Conservation (phyloP, 2,797 vertebrate genomes). For the Brachyrhaphis roseni region DNA sequence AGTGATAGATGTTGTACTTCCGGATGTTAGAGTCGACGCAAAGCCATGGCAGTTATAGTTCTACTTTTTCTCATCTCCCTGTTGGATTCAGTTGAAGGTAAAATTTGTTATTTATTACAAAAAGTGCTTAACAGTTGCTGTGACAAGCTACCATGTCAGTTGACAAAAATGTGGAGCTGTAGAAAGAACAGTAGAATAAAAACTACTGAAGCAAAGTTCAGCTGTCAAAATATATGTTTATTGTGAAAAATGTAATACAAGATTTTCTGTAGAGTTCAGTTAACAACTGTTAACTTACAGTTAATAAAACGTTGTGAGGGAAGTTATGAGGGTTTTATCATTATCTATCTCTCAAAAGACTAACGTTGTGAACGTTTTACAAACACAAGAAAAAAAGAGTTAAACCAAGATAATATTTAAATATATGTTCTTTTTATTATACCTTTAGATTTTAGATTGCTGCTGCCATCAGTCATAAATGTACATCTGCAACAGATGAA, state of each 20-base stretch:
- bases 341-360: too few species aligned
- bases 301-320: too few species aligned
- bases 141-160: background rate
- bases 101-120: background rate
- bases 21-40: background rate
- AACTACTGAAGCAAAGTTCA: background rate
- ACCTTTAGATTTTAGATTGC: too few species aligned
- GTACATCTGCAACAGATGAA: too few species aligned
- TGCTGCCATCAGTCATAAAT: too few species aligned
- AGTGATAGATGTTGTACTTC: too few species aligned
- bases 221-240: background rate
- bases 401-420: too few species aligned
- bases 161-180: background rate
- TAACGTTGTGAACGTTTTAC: too few species aligned
- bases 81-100: conserved; percentile 6
- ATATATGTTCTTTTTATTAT: too few species aligned
- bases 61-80: background rate
- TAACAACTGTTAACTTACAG: too few species aligned
- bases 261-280: background rate
- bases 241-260: background rate
- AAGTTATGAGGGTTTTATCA: too few species aligned
- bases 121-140: background rate
- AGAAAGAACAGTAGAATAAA: background rate
- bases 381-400: too few species aligned
- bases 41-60: background rate